These are phyloP conservation scores for Hypomecis atomaria DNA, from an alignment of 2,888 invertebrate genomes.

Conservation along the genomic window DNA sequence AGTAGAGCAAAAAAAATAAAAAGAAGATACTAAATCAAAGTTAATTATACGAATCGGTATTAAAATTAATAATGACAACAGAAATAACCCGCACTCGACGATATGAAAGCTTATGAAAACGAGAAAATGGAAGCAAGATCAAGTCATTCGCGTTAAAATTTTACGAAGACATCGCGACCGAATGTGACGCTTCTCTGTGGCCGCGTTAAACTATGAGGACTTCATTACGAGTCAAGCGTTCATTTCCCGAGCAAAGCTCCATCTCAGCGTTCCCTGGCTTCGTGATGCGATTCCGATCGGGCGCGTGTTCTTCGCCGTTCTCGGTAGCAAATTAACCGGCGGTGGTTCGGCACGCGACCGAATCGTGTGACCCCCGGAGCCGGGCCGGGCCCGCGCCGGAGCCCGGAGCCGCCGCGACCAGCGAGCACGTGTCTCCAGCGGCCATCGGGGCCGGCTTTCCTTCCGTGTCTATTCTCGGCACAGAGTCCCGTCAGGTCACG, in stretches of 20 bases:
- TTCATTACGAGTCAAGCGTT: constrained; percentile 62
- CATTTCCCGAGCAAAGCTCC: constrained; percentile 57
- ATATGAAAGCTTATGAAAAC: neutral
- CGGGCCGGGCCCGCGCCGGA: constrained; percentile 45
- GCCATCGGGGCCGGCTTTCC: constrained; percentile 72
- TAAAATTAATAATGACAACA: neutral
- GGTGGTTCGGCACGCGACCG: constrained; percentile 60
- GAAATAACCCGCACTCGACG: neutral
- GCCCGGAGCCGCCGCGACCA: constrained; percentile 54
- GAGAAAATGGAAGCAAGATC: neutral
- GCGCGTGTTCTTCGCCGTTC: constrained; percentile 61
- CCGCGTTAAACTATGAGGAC: constrained; percentile 52
- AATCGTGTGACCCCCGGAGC: constrained; percentile 60
- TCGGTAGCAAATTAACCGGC: constrained; percentile 65
- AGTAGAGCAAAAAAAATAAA: constrained; percentile 7
- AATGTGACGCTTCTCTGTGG: constrained; percentile 34
- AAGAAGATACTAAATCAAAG: neutral
- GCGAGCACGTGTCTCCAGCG: constrained; percentile 71
- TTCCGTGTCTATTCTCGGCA: constrained; percentile 80
- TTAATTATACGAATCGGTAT: neutral
- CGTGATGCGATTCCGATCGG: constrained; percentile 71
- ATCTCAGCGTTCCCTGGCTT: constrained; percentile 62
- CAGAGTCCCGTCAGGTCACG: constrained; percentile 70
- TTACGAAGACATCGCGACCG: constrained; percentile 29
- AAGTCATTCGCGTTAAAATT: constrained; percentile 22